Evolutionary conservation across 1,140 invertebrate species (phyloP), one percentile per base, ranked within the genome.

Genomic region (Cherax quadricarinatus): DNA sequence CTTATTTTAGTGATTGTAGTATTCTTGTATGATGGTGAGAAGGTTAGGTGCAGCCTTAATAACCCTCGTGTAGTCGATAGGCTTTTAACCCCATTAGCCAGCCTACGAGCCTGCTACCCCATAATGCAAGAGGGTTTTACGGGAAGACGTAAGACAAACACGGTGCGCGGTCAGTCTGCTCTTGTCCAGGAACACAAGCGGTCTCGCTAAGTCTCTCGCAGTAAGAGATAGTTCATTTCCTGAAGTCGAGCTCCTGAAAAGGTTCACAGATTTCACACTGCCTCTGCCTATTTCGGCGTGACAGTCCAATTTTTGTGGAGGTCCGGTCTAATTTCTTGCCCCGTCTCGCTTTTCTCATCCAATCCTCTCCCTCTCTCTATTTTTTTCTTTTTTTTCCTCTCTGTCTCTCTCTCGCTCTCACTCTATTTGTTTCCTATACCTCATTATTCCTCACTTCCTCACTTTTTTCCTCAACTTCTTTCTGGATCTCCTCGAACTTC

Each of bases 231-330:
- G 88, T 83, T 89, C 88, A 89, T 89, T 89, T 89, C 88, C 88
- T 89, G 88, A 62, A 70, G 80, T 48, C 81, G 79, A 48, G 51
- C 57, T 80, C 80, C n/a, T 81, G 88, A 70, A 89, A 89, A 83
- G 88, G 79, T 51, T 53, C 88, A 82, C 88, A 83, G 88, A 89
- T 82, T 89, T 83, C 88, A 73, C 24, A 51, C 79, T 49, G 80
- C 80, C 88, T 89, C 88, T 89, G 88, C 88, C 88, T 89, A 89
- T 89, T 89, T 53, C 80, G 41, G 57, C 70, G 88, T 89, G 88
- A 89, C 88, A 89, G 88, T 82, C 88, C 88, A 89, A 89, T 89
- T 89, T 89, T 89, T 89, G 88, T 89, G 88, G 79, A 41, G 88
- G 88, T 89, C 88, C 88, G 80, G 79, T 89, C 80, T 89, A 89